Evolutionary conservation across 2,797 vertebrate species (phyloP), one percentile per base, ranked within the genome.

Genomic region (Acridotheres tristis): DNA sequence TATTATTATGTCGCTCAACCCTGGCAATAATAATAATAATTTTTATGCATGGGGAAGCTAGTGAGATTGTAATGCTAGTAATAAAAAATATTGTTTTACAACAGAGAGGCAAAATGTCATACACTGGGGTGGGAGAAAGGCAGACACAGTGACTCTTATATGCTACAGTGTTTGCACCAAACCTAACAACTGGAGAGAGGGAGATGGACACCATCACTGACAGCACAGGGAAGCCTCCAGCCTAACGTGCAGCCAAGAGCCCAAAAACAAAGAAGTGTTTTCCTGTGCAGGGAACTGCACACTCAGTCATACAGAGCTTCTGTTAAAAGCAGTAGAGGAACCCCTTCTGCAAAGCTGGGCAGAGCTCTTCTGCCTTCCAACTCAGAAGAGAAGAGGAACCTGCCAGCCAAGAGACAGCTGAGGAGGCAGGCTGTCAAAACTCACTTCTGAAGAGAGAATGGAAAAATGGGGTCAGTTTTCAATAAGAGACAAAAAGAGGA

Each of bases 1-100:
- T 80, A 38, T 18, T 62, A 47, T 47, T 68, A 55, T 0, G 0
- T 6, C 1, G 2, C 23, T 80, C 57, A 77, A 8, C 13, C 2
- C 13, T 65, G 47, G 29, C 40, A 63, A 50, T 53, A 87, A 50
- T 32, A 71, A 40, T 51, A 63, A 16, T 42, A 42, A 42, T 55
- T 57, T 57, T 57, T 55, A 25, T 50, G 22, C 71, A 61, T 1
- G 3, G 23, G 18, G n/a, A 75, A 80, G 23, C 9, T 47, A 22
- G 20, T 15, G 42, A 71, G 38, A 34, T 43, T 54, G 54, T 1
- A 2, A 30, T 62, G 23, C 3, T 50, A n/a, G 14, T 55, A 81
- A 81, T 45, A 90, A 84, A 84, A 62, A 38, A 20, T 23, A 34
- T 10, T 45, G 20, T 1, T 59, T 82, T 47, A 47, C 14, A 69